These are phyloP conservation scores for Linyphia triangularis DNA, from an alignment of 2,888 invertebrate genomes.

Conservation along the genomic window DNA sequence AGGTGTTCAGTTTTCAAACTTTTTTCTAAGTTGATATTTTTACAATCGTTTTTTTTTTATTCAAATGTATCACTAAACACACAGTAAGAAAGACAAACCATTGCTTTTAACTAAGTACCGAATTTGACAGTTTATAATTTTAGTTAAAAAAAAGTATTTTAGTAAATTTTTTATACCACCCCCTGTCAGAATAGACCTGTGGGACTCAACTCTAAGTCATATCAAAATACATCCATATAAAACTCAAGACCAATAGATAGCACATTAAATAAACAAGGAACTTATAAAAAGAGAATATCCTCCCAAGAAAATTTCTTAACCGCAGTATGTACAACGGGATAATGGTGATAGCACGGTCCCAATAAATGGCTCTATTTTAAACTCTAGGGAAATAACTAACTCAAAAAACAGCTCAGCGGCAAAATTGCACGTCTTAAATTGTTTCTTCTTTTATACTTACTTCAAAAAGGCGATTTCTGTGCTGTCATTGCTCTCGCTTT, in stretches of 20 bases:
- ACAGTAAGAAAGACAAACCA: too few species aligned
- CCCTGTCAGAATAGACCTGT: slow-evolving; percentile 29
- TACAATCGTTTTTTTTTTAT: too few species aligned
- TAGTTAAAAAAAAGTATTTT: too few species aligned
- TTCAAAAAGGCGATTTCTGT: slow-evolving; percentile 61
- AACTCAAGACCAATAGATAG: slow-evolving; percentile 17
- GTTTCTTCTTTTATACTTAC: slow-evolving; percentile 63
- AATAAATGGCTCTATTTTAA: slow-evolving; percentile 51
- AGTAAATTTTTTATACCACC: slow-evolving; percentile 29
- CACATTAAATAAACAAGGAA: background rate
- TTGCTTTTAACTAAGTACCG: too few species aligned
- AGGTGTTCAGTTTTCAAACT: too few species aligned
- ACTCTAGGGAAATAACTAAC: slow-evolving; percentile 54
- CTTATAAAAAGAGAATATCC: background rate
- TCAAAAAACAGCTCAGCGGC: slow-evolving; percentile 27
- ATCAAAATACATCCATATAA: slow-evolving; percentile 28
- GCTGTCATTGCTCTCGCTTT: slow-evolving; percentile 16
- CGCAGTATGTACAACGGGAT: slow-evolving; percentile 32
- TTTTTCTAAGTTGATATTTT: too few species aligned
- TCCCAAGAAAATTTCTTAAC: slow-evolving; percentile 57
- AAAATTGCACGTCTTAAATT: slow-evolving; percentile 58
- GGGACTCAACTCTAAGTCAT: slow-evolving; percentile 47
- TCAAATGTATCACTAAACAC: too few species aligned
- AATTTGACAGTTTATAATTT: too few species aligned
- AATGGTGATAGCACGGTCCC: slow-evolving; percentile 60